phyloP scores from a whole-genome alignment of 2,797 vertebrate genomes.

The Pangasius larnaudii region DNA sequence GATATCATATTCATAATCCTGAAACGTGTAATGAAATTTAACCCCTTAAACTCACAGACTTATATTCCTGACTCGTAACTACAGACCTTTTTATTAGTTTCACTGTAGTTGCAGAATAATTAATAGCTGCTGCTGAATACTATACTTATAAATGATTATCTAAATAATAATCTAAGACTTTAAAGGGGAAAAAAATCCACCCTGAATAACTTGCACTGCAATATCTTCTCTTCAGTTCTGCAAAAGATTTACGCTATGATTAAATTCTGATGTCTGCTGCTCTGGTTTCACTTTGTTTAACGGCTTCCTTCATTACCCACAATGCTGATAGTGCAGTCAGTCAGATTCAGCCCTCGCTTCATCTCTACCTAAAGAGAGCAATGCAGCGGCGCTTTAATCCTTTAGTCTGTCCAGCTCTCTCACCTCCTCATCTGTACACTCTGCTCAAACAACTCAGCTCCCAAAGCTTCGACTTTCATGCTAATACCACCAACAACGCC shows the following conservation, averaged over 20 bases:
- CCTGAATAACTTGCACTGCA: not conserved
- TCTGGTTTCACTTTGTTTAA: not conserved
- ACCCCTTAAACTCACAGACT: not conserved
- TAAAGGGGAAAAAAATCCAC: not conserved
- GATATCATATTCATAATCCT: not conserved
- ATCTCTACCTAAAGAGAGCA: not conserved
- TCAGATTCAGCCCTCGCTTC: not conserved
- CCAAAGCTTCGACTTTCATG: not conserved
- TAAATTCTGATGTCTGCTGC: not conserved
- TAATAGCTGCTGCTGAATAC: not conserved
- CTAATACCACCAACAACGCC: not conserved
- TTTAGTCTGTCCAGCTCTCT: not conserved
- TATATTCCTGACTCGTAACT: not conserved
- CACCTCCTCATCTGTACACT: not conserved
- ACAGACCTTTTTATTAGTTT: not conserved
- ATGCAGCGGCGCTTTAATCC: not conserved
- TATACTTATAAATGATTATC: not conserved
- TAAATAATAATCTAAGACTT: not conserved
- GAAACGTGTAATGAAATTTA: not conserved
- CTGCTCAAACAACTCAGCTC: not conserved
- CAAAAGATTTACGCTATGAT: not conserved
- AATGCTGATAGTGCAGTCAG: not conserved
- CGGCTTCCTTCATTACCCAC: not conserved
- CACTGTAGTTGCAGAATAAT: not conserved
- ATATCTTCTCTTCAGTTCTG: not conserved